Percentiles rank a stretch among this genome's conserved stretches.
phyloP scores from a whole-genome alignment of 1,140 invertebrate genomes.

The Ceratina japonica region DNA sequence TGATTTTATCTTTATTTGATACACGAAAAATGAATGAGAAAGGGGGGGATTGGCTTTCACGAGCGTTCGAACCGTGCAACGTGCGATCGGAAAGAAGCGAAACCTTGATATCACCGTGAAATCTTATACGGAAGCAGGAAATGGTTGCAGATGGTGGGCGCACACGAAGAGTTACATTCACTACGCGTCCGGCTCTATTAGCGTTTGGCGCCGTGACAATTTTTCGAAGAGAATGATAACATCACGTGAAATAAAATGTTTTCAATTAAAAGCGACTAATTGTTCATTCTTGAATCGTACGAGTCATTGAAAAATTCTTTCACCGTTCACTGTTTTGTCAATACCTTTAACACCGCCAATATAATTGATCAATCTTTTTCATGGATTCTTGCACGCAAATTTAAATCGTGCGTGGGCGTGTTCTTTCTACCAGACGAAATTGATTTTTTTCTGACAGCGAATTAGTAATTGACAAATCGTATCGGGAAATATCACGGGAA shows the following conservation, averaged over 20 bases:
- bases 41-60: background rate
- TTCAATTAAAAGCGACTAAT: too few relatives aligned
- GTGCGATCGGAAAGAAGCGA: background rate
- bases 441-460: background rate
- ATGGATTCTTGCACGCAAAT: too few relatives aligned
- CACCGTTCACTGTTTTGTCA: too few relatives aligned
- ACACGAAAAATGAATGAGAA: too few relatives aligned
- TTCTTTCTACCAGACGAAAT: background rate
- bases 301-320: too few relatives aligned
- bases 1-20: too few relatives aligned
- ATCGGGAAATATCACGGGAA: background rate
- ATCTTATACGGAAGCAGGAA: slow-evolving; percentile 36
- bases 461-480: background rate
- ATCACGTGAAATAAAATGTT: too few relatives aligned
- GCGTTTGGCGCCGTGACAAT: background rate
- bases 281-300: too few relatives aligned
- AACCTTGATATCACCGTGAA: slow-evolving; percentile 4
- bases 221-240: background rate
- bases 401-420: background rate
- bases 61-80: background rate
- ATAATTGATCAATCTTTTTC: too few relatives aligned
- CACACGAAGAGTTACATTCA: background rate
- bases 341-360: too few relatives aligned
- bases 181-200: background rate
- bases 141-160: slow-evolving; percentile 3